Percentiles rank a stretch among this genome's conserved stretches.
These are phyloP conservation scores for Agrilus biguttatus DNA, from an alignment of 2,888 invertebrate genomes.

Conservation along the genomic window DNA sequence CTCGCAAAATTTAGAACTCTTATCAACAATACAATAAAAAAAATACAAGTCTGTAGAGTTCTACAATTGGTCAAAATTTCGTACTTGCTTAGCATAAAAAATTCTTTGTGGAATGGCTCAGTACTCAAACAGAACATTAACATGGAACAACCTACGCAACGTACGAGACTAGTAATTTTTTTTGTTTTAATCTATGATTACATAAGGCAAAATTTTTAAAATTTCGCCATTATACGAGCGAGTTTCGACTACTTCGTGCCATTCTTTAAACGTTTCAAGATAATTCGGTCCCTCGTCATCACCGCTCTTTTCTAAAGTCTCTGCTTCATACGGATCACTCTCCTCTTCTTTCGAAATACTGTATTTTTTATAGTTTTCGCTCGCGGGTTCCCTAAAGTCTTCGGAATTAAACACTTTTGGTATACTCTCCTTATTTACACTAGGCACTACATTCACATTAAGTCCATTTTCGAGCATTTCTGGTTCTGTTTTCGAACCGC, in stretches of 20 bases:
- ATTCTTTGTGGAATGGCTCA: no score
- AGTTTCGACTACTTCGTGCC: constrained; percentile 75
- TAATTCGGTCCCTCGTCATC: constrained; percentile 4
- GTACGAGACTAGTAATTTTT: no score
- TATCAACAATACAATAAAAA: no score
- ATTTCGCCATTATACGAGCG: constrained; percentile 61
- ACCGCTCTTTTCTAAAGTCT: constrained; percentile 9
- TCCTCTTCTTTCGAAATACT: constrained; percentile 23
- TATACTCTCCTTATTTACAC: constrained; percentile 25
- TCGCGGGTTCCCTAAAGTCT: constrained; percentile 16
- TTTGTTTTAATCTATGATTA: constrained; percentile 70
- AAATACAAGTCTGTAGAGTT: no score
- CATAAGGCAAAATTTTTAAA: constrained; percentile 90
- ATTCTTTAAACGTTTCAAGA: constrained; percentile 60
- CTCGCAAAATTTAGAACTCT: no score
- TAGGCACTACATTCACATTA: constrained; percentile 32
- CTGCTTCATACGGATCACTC: constrained; percentile 3
- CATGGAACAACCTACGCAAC: no score
- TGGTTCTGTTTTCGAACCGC: constrained; percentile 5
- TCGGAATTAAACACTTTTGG: constrained; percentile 15
- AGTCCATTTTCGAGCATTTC: constrained; percentile 14
- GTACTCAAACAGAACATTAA: no score
- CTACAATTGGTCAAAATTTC: no score
- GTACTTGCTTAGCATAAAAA: no score
- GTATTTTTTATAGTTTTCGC: constrained; percentile 29